A percentile compares a stretch with the other conserved stretches of the same genome.
phyloP scores from a whole-genome alignment of 2,797 vertebrate species.

The Scleropages formosus region DNA sequence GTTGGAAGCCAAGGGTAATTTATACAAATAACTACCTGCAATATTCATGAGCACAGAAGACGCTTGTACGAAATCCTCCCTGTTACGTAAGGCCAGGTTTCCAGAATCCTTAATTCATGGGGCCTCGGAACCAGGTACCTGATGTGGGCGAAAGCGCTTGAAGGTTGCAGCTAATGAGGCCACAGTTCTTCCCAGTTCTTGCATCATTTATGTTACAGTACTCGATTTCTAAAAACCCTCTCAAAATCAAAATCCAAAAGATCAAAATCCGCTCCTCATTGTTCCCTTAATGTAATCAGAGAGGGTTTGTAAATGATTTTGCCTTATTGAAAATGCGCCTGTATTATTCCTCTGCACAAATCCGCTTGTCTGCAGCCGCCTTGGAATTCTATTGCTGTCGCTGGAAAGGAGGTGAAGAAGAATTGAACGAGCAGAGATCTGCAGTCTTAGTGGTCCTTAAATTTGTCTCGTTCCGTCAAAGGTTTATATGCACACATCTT shows the following conservation, averaged over 20 bases:
- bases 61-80: not conserved
- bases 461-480: too few relatives aligned
- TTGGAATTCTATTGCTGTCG: slow-evolving; percentile 11
- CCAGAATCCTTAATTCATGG: not conserved
- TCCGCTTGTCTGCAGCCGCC: slow-evolving; percentile 33
- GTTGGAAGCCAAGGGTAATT: slow-evolving; percentile 8
- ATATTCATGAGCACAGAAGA: slow-evolving; percentile 20
- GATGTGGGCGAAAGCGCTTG: not conserved
- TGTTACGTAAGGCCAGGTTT: not conserved
- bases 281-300: slow-evolving; percentile 22
- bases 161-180: not conserved
- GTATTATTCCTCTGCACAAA: slow-evolving; percentile 36
- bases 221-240: too few relatives aligned
- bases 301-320: slow-evolving; percentile 35
- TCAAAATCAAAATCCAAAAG: not conserved
- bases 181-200: not conserved
- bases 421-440: slow-evolving; percentile 16
- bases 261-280: not conserved
- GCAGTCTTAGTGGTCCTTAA: too few relatives aligned
- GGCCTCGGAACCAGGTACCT: not conserved
- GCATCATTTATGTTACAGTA: not conserved
- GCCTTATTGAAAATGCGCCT: slow-evolving; percentile 24
- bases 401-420: not conserved
- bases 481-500: too few relatives aligned
- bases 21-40: slow-evolving; percentile 1